These are phyloP conservation scores for Drosophila tristis DNA, from an alignment of 1,140 invertebrate species.

Conservation along the genomic window DNA sequence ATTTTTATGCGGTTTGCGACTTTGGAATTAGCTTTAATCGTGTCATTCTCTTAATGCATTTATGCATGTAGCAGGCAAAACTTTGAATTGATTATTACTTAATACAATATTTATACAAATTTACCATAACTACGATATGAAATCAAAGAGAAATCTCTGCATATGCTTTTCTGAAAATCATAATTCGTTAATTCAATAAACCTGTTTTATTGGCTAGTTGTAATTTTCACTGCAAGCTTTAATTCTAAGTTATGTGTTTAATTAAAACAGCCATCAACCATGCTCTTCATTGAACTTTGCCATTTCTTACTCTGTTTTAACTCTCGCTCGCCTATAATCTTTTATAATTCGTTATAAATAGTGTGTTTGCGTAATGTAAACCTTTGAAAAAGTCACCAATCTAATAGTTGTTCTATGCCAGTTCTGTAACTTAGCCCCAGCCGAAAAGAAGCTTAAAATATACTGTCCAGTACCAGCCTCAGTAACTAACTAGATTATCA, in stretches of 20 bases:
- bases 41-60: too few species aligned
- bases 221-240: too few species aligned
- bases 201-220: too few species aligned
- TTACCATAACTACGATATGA: not conserved
- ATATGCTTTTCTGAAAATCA: not conserved
- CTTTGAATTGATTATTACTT: constrained; percentile 12
- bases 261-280: too few species aligned
- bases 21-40: not conserved
- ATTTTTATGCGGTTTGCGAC: constrained; percentile 5
- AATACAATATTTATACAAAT: not conserved
- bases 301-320: too few species aligned
- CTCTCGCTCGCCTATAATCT: too few species aligned
- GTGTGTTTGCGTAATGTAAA: too few species aligned
- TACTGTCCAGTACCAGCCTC: not conserved
- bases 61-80: not conserved
- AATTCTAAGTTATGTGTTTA: too few species aligned
- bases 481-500: not conserved
- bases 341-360: too few species aligned
- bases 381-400: too few species aligned
- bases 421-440: not conserved
- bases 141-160: not conserved
- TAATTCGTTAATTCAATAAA: not conserved
- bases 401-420: not conserved
- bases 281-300: too few species aligned
- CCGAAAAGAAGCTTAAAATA: constrained; percentile 2